Conservation (phyloP, 2,113 vertebrate genomes). For the Rhegmatorhina hoffmannsi region DNA sequence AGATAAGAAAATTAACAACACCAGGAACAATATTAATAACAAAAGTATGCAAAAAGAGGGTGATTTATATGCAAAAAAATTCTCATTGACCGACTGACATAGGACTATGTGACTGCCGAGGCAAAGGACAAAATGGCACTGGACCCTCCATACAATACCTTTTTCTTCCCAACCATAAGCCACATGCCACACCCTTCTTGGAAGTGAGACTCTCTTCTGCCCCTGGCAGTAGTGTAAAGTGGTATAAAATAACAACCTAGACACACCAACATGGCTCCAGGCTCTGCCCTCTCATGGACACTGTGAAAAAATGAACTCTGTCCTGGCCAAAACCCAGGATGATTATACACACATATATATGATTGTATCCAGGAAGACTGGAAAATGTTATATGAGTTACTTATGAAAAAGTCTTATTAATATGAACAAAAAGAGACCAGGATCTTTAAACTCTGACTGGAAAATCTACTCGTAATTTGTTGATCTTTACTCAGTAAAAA, state of each 20-base stretch:
- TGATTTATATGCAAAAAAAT: neutral
- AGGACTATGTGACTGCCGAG: accelerated
- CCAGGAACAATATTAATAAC: neutral
- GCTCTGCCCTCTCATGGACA: accelerated
- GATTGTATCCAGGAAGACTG: neutral
- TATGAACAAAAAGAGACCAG: neutral
- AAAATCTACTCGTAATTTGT: neutral
- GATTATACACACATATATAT: neutral
- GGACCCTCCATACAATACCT: accelerated
- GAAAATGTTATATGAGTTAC: neutral
- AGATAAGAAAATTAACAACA: neutral
- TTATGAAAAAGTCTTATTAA: neutral
- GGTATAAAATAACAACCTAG: neutral
- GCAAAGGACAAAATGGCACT: neutral
- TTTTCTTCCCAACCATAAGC: neutral
- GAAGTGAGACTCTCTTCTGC: neutral
- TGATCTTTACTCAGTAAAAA: neutral
- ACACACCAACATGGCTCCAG: neutral
- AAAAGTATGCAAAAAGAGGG: neutral
- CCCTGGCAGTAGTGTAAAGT: accelerated
- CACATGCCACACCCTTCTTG: no score
- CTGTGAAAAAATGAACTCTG: neutral
- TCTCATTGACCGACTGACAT: accelerated
- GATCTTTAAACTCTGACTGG: neutral
- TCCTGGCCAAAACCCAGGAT: neutral